A percentile compares a stretch with the other conserved stretches of the same genome.
phyloP scores from a whole-genome alignment of 2,113 vertebrate species.

The Saguinus midas region DNA sequence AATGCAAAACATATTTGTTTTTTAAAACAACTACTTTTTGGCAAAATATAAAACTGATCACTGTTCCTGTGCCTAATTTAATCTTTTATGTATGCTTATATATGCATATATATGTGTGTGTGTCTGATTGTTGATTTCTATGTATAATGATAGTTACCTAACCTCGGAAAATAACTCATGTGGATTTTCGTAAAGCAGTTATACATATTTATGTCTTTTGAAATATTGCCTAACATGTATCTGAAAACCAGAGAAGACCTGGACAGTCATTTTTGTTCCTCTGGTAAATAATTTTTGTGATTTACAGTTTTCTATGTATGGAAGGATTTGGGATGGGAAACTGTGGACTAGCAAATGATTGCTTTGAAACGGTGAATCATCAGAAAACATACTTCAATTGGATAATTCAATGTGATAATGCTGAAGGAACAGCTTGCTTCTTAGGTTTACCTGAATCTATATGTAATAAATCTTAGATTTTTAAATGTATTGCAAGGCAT shows the following conservation, averaged over 20 bases:
- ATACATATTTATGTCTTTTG: slow-evolving; percentile 18
- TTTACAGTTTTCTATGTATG: slow-evolving; percentile 49
- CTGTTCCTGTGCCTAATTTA: background rate
- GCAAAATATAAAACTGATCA: background rate
- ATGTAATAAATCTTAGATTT: slow-evolving; percentile 30
- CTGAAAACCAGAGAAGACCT: slow-evolving; percentile 47
- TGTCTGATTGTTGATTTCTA: background rate
- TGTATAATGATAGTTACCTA: background rate
- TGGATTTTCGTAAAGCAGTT: background rate
- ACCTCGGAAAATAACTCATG: background rate
- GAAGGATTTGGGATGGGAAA: slow-evolving; percentile 53
- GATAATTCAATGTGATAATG: background rate
- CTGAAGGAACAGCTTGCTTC: slow-evolving; percentile 19
- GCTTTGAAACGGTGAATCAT: slow-evolving; percentile 30
- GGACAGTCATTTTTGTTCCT: slow-evolving; percentile 31
- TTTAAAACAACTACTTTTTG: background rate
- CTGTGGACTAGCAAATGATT: background rate
- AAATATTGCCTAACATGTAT: slow-evolving; percentile 36
- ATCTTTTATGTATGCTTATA: background rate
- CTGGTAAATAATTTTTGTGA: slow-evolving; percentile 62
- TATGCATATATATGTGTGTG: background rate
- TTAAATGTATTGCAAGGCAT: slow-evolving; percentile 20
- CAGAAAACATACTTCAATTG: slow-evolving; percentile 17
- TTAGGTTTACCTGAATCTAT: slow-evolving; percentile 26
- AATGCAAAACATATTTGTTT: slow-evolving; percentile 22